Evolutionary conservation across 2,888 invertebrate genomes (phyloP).

Genomic region (Diachrysia chrysitis): DNA sequence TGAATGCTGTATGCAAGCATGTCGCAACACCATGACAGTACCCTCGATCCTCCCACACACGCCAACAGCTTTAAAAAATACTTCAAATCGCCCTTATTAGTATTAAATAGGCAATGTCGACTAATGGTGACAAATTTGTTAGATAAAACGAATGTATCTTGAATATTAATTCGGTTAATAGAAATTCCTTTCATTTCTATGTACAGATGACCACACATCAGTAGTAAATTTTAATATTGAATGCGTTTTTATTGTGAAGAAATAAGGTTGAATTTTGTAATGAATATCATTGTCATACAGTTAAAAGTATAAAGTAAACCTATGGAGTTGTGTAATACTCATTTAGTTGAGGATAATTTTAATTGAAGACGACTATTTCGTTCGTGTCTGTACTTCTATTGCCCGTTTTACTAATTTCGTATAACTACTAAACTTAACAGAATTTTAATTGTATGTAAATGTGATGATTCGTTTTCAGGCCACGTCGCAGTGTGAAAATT

Average conservation of each 20-base stretch:
- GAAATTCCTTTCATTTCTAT: constrained; percentile 45
- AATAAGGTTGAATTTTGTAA: neutral
- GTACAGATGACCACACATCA: constrained; percentile 15
- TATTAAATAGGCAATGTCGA: constrained; percentile 53
- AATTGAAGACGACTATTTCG: constrained; percentile 51
- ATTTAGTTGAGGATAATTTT: constrained; percentile 44
- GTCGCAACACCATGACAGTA: constrained; percentile 27
- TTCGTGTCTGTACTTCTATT: constrained; percentile 26
- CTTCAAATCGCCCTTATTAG: constrained; percentile 57
- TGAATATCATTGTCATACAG: neutral
- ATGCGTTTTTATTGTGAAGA: neutral
- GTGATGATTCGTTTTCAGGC: constrained; percentile 18
- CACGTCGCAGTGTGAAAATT: constrained; percentile 32
- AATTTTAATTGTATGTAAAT: constrained; percentile 44
- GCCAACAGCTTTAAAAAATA: constrained; percentile 46
- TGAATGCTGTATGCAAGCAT: constrained; percentile 31
- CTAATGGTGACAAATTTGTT: constrained; percentile 61
- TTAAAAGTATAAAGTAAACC: constrained; percentile 23
- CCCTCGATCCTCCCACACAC: constrained; percentile 56
- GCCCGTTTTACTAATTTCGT: constrained; percentile 43
- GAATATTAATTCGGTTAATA: constrained; percentile 60
- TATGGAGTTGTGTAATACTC: constrained; percentile 33
- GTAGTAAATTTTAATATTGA: neutral
- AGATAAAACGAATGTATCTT: constrained; percentile 54
- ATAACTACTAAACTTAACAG: constrained; percentile 44